Evolutionary conservation across 2,888 invertebrate species (phyloP), one percentile per base, ranked within the genome.

Genomic region (Oscheius sp.): DNA sequence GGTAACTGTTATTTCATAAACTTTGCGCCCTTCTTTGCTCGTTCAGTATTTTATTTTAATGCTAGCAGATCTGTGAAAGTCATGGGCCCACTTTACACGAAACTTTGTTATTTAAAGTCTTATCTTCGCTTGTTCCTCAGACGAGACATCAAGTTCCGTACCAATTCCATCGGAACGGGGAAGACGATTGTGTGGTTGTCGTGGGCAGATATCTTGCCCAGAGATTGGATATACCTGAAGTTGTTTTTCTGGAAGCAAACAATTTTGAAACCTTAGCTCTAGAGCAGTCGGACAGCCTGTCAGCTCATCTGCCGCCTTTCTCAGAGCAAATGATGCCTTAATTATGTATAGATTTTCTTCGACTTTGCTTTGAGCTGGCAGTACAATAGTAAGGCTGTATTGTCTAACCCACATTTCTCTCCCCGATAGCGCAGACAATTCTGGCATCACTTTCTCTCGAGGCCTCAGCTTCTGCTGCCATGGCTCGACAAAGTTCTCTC

Each of bases 401-500:
- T 21, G 21, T 21, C 21, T 21, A 21, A 11, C 42, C 32, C 57
- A 74, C 74, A 21, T 66, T 74, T 13, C 50, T 62, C 74, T 80
- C 78, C 76, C 86, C 86, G 13, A 78, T 76, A 0, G 86, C 86
- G 29, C 77, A 78, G 9, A 86, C 86, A 11, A 86, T 83, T 62
- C 80, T 83, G 4, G 86, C 86, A 53, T 85, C 85, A 58, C 84
- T 84, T 68, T 82, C 81, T n/a, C 86, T 57, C 7, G 81, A 77
- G 2, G 86, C 86, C 76, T 86, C 86, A 2, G 86, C 86, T 78
- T 86, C 86, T 1, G 83, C 84, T 0, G 86, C 86, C 79, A 86
- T 77, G 13, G 82, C 83, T 11, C 86, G 73, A 55, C 81, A 80
- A 47, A 86, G 81, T 58, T 85, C 85, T 21, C 79, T 70, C 5